phyloP scores from a whole-genome alignment of 1,140 invertebrate genomes.

The Zaprionus tsacasi region DNA sequence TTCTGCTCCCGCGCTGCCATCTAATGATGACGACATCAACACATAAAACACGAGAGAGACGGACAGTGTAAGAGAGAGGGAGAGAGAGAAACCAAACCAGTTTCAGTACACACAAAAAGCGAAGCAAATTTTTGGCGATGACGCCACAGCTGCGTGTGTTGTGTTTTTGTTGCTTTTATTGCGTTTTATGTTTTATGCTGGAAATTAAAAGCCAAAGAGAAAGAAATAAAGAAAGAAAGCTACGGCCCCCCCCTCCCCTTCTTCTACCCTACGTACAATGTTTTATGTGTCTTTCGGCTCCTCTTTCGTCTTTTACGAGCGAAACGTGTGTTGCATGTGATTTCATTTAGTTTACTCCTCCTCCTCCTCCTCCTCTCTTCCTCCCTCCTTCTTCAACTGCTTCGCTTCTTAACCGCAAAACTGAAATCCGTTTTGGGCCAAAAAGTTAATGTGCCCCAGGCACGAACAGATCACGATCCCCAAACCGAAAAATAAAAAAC shows the following conservation, averaged over 20 bases:
- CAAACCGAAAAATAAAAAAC: not conserved
- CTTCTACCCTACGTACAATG: not conserved
- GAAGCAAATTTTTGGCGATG: slow-evolving; percentile 74
- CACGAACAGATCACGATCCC: slow-evolving; percentile 32
- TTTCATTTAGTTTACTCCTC: slow-evolving; percentile 68
- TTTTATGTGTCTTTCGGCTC: slow-evolving; percentile 32
- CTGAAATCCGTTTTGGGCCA: slow-evolving; percentile 13
- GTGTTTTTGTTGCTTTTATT: slow-evolving; percentile 55
- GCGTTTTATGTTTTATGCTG: slow-evolving; percentile 77
- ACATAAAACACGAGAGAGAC: slow-evolving; percentile 33
- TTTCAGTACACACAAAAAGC: slow-evolving; percentile 48
- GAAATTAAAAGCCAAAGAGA: slow-evolving; percentile 62
- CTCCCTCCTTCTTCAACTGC: not conserved
- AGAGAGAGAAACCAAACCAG: slow-evolving; percentile 61
- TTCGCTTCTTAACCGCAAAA: slow-evolving; percentile 59
- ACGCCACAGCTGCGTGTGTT: slow-evolving; percentile 67
- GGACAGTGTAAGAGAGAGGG: not conserved
- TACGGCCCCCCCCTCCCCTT: not conserved
- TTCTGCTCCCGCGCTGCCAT: slow-evolving; percentile 2
- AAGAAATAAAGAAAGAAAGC: slow-evolving; percentile 37
- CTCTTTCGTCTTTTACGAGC: slow-evolving; percentile 48
- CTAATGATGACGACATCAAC: slow-evolving; percentile 71
- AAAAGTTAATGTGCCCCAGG: slow-evolving; percentile 14
- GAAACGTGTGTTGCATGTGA: slow-evolving; percentile 77
- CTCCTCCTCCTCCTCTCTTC: slow-evolving; percentile 11